Percentiles rank a stretch among this genome's conserved stretches.
Conservation (phyloP, 2,888 invertebrate genomes). For the Pecten maximus region DNA sequence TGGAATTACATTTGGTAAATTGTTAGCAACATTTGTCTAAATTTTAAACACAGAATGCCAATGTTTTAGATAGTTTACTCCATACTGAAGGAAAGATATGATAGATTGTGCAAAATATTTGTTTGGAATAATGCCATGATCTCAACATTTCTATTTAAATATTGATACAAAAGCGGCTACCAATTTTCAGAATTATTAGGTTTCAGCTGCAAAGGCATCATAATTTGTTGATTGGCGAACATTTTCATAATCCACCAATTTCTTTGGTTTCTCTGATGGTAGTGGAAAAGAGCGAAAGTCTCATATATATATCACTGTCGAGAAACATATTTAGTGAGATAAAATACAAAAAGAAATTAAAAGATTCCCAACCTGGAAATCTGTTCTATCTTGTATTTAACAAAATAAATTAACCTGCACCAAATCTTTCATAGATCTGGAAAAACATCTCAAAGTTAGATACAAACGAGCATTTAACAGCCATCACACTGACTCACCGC, state of each 20-base stretch:
- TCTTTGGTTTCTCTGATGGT: neutral
- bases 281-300: conserved; percentile 2
- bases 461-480: too few relatives aligned
- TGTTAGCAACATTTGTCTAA: neutral
- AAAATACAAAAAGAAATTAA: too few relatives aligned
- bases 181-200: neutral
- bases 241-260: neutral
- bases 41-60: neutral
- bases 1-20: neutral
- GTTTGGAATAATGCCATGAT: neutral
- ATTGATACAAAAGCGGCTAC: neutral
- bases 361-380: too few relatives aligned
- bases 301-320: too few relatives aligned
- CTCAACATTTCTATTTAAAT: neutral
- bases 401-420: too few relatives aligned
- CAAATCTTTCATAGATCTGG: too few relatives aligned
- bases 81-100: neutral
- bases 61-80: neutral
- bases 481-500: conserved; percentile 47
- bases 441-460: too few relatives aligned
- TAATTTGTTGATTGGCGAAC: neutral
- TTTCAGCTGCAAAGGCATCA: neutral
- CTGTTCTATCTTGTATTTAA: too few relatives aligned
- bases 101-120: neutral
- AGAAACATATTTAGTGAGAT: too few relatives aligned